These are phyloP conservation scores for Agelaius phoeniceus DNA, from an alignment of 2,113 vertebrate genomes.

Conservation along the genomic window DNA sequence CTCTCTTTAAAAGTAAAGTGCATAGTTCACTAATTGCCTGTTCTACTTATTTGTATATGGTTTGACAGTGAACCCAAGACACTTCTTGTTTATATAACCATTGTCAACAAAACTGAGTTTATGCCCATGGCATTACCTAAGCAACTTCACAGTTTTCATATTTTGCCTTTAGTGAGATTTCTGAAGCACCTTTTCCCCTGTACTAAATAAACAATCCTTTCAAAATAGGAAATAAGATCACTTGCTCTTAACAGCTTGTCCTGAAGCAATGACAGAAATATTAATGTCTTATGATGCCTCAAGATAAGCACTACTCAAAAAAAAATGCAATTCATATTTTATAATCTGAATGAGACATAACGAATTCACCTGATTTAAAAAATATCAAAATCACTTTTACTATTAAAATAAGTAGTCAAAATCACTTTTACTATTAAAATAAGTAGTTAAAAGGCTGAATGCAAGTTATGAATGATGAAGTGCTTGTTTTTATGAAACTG, in stretches of 20 bases:
- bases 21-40: neutral
- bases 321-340: neutral
- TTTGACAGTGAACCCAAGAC: neutral
- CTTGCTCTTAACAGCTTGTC: neutral
- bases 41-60: neutral
- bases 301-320: neutral
- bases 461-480: neutral
- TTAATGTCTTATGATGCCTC: neutral
- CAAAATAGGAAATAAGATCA: neutral
- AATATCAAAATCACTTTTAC: neutral
- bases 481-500: neutral
- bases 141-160: neutral
- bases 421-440: neutral
- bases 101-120: neutral
- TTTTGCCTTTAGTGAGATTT: neutral
- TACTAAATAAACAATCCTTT: neutral
- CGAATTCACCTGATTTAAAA: neutral
- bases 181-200: neutral
- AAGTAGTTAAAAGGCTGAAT: neutral
- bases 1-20: neutral
- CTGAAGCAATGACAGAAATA: neutral
- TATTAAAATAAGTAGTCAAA: neutral
- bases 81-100: neutral
- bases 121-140: accelerated
- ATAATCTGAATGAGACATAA: neutral